Conservation (phyloP, 2,797 vertebrate genomes). For the Okamejei kenojei region DNA sequence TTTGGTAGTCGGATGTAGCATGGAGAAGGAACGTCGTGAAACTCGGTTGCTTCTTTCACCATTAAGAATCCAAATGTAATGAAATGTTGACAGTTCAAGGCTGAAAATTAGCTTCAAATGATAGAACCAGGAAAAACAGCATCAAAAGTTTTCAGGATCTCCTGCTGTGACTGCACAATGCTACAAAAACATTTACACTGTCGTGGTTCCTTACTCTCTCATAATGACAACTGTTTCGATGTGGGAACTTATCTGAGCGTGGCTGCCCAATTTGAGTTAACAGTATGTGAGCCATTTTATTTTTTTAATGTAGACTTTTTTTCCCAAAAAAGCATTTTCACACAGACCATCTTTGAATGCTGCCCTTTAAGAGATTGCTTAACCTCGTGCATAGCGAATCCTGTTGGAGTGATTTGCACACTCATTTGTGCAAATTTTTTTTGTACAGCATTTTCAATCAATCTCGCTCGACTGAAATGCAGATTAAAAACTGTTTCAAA, state of each 20-base stretch:
- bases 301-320: neutral
- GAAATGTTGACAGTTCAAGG: neutral
- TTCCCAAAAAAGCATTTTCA: neutral
- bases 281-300: neutral
- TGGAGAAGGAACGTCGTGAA: neutral
- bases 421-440: neutral
- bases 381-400: neutral
- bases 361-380: neutral
- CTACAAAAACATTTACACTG: constrained; percentile 6
- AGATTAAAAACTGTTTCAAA: neutral
- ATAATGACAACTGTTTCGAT: neutral
- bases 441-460: no score
- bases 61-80: neutral
- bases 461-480: neutral
- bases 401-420: neutral
- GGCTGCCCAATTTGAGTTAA: neutral
- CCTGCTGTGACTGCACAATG: neutral
- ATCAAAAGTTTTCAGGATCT: neutral
- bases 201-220: neutral
- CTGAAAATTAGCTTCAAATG: neutral
- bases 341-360: neutral
- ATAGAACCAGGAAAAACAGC: neutral
- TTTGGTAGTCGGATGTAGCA: neutral
- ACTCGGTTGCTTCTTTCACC: neutral
- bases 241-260: neutral